phyloP scores from a whole-genome alignment of 2,797 vertebrate species.

The Lepilemur septentrionalis region DNA sequence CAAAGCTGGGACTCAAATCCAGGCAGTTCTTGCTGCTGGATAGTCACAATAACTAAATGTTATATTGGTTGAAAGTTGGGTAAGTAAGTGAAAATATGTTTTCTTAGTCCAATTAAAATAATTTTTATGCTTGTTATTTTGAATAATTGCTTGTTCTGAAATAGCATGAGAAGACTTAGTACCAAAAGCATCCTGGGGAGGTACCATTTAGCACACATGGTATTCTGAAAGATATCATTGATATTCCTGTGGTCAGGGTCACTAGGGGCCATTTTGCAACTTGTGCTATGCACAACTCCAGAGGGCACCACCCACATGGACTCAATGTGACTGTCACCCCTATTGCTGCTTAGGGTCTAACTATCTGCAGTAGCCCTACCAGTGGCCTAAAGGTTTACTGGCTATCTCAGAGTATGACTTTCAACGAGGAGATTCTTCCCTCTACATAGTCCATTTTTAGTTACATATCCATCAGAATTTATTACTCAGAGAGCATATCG shows the following conservation, averaged over 20 bases:
- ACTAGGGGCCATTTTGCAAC: neutral
- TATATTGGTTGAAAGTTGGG: neutral
- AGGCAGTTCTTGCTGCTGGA: neutral
- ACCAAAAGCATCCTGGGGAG: neutral
- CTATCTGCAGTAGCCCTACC: neutral
- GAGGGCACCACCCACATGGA: neutral
- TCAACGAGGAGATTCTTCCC: neutral
- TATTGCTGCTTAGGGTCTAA: neutral
- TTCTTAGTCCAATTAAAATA: neutral
- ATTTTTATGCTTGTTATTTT: constrained; percentile 16
- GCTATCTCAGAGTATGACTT: neutral
- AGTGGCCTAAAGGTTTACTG: neutral
- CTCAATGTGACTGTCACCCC: neutral
- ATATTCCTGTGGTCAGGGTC: neutral
- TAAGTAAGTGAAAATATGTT: neutral
- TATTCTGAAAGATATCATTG: neutral
- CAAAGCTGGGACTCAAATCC: neutral
- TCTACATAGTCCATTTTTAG: neutral
- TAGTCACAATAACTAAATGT: neutral
- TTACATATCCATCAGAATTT: neutral
- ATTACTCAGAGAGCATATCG: neutral
- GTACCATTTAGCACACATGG: neutral
- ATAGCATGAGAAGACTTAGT: neutral
- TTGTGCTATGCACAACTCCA: neutral
- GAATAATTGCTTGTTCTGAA: neutral